Evolutionary conservation across 2,113 vertebrate species (phyloP).

Genomic region (Acanthisitta chloris): DNA sequence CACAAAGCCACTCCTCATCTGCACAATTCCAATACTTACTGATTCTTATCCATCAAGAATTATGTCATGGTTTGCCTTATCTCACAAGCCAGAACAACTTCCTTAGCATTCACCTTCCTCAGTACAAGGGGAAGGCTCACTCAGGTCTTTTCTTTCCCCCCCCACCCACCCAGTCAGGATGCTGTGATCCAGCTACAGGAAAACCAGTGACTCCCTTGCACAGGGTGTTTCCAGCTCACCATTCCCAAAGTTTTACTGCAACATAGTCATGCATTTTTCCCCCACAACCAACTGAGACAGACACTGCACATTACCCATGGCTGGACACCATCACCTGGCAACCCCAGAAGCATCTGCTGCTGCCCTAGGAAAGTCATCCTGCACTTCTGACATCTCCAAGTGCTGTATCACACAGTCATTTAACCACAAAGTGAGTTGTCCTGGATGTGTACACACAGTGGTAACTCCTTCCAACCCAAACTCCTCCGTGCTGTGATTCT

Average conservation of each 20-base stretch:
- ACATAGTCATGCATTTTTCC: background rate
- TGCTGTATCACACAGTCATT: background rate
- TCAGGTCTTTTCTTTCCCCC: background rate
- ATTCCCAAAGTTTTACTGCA: background rate
- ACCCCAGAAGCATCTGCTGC: background rate
- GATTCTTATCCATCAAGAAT: background rate
- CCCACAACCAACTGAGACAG: background rate
- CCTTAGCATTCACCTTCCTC: background rate
- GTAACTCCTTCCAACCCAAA: background rate
- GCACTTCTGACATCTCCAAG: background rate
- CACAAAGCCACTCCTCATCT: background rate
- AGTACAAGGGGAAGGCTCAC: background rate
- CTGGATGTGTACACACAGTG: accelerated
- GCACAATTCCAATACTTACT: background rate
- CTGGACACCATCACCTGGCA: background rate
- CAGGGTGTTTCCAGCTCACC: background rate
- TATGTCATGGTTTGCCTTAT: slow-evolving; percentile 18
- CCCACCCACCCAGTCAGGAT: background rate
- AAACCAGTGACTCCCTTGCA: background rate
- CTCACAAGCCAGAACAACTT: slow-evolving; percentile 20
- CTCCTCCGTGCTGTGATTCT: background rate
- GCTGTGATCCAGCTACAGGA: background rate
- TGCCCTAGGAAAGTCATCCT: background rate
- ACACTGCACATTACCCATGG: background rate
- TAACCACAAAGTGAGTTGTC: background rate